phyloP scores from a whole-genome alignment of 2,888 invertebrate species.

The Andrena chrysosceles region DNA sequence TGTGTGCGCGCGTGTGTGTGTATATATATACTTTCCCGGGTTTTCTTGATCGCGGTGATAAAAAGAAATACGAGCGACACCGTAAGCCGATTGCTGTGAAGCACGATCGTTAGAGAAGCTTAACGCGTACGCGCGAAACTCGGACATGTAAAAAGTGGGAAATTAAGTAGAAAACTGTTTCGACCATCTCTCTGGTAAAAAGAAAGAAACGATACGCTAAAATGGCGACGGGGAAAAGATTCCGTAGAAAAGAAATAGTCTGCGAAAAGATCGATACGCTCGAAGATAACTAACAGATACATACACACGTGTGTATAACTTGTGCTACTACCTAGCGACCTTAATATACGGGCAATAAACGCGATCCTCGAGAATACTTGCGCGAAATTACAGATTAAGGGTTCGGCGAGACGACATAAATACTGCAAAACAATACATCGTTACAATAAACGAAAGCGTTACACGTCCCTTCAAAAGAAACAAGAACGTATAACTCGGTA shows the following conservation, averaged over 20 bases:
- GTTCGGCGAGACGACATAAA: slow-evolving; percentile 28
- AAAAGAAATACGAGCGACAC: slow-evolving; percentile 22
- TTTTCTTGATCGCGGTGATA: background rate
- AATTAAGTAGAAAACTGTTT: slow-evolving; percentile 33
- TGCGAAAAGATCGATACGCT: slow-evolving; percentile 3
- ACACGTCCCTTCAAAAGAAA: background rate
- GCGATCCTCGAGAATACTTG: slow-evolving; percentile 40
- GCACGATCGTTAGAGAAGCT: slow-evolving; percentile 31
- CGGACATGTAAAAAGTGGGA: slow-evolving; percentile 4
- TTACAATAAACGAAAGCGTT: slow-evolving; percentile 29
- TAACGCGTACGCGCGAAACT: background rate
- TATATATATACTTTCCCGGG: background rate
- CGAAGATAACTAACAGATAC: slow-evolving; percentile 43
- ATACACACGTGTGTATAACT: slow-evolving; percentile 34
- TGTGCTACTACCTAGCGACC: slow-evolving; percentile 30
- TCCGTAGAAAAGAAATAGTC: slow-evolving; percentile 1
- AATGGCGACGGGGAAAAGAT: slow-evolving; percentile 9
- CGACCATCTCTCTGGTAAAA: slow-evolving; percentile 3
- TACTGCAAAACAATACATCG: slow-evolving; percentile 48
- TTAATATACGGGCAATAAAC: slow-evolving; percentile 39
- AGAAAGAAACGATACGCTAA: background rate
- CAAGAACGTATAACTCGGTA: background rate
- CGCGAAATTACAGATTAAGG: slow-evolving; percentile 48
- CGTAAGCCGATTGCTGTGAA: slow-evolving; percentile 9
- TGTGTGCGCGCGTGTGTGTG: background rate